Evolutionary conservation across 2,113 vertebrate genomes (phyloP), one percentile per base, ranked within the genome.

Genomic region (Elephas maximus): DNA sequence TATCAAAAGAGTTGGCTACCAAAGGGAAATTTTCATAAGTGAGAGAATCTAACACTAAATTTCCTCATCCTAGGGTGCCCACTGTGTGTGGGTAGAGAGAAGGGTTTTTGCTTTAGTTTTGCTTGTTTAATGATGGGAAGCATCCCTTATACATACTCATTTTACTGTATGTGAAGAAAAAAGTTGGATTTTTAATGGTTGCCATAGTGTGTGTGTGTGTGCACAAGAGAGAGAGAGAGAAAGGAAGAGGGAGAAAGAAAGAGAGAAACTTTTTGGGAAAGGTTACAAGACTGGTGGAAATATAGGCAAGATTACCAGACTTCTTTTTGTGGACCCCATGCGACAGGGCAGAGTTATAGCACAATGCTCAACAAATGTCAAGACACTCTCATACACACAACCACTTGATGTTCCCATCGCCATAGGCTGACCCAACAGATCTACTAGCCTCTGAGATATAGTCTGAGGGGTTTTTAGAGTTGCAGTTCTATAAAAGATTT

Each of bases 111-210:
- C 10, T 57, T 57, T 57, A 11, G 53, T 57, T 57, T 57, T 57
- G 10, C 11, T 57, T 57, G 8, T 57, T 57, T 67, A 74, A 53
- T 78, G 62, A 37, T 83, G 51, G 51, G 57, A 73, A 41, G 33
- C 80, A 74, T 88, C 76, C 51, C 15, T 79, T 84, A 14, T 28
- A 4, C 48, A 53, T 30, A 79, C 14, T 62, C 7, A 51, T 84
- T 89, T 81, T 89, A 37, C 37, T 37, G 37, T 37, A n/a, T 74
- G 5, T 51, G 37, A 76, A 97, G 82, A 88, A 45, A 88, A 73
- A 60, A 60, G 37, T n/a, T 81, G 37, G 20, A 41, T 2, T 57
- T 37, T 74, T 57, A 57, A 57, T 57, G 53, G 15, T 57, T 57
- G 14, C 53, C 53, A 17, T 57, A 57, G 53, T 57, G 53, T 80